phyloP scores from a whole-genome alignment of 2,797 vertebrate genomes.

The Dryobates pubescens region DNA sequence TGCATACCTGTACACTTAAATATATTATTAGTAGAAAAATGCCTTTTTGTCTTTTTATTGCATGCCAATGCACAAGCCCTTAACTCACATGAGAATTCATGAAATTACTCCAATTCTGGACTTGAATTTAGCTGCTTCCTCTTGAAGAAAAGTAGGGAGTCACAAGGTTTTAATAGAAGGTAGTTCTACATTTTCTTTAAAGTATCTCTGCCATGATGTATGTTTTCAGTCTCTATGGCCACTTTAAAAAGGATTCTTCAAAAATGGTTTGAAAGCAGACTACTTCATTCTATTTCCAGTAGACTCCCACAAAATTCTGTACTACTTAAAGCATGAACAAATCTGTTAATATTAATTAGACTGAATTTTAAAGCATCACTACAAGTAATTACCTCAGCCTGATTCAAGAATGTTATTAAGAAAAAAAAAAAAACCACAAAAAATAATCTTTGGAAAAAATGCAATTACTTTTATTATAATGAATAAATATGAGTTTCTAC shows the following conservation, averaged over 20 bases:
- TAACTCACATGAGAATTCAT: background rate
- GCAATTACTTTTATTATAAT: background rate
- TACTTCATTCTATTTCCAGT: background rate
- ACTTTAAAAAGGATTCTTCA: constrained; percentile 10
- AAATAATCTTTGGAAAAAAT: background rate
- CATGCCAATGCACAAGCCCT: background rate
- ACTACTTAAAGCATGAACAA: background rate
- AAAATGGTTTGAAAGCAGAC: background rate
- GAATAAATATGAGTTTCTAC: background rate
- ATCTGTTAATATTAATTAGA: background rate
- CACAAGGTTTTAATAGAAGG: background rate
- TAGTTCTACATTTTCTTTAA: background rate
- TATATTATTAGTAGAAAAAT: background rate
- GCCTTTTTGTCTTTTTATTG: background rate
- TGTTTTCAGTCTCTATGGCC: background rate
- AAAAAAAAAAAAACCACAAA: background rate
- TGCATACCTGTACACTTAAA: background rate
- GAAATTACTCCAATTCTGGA: background rate
- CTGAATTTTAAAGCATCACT: background rate
- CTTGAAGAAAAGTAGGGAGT: background rate
- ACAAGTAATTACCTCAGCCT: background rate
- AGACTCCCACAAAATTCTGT: background rate
- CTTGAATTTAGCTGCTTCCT: background rate
- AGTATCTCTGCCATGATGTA: background rate
- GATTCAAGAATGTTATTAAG: background rate